phyloP scores from a whole-genome alignment of 1,140 invertebrate species.

The Aleiodes sp. region DNA sequence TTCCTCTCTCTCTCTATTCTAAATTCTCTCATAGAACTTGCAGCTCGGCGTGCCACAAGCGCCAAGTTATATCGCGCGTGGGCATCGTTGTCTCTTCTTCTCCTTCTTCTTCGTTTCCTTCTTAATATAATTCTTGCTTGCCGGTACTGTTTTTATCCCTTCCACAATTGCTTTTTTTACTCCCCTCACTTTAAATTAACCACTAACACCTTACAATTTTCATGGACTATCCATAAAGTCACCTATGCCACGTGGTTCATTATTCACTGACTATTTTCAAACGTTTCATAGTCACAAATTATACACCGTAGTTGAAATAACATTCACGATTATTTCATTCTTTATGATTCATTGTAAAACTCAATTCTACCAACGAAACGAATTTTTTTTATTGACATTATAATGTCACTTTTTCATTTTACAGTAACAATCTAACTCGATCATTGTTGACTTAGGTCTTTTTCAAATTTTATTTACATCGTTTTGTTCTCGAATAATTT shows the following conservation, averaged over 20 bases:
- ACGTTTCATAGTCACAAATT: slow-evolving; percentile 3
- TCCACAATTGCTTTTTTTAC: background rate
- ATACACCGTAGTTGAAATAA: background rate
- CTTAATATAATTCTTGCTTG: background rate
- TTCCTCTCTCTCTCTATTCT: slow-evolving; percentile 16
- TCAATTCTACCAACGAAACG: background rate
- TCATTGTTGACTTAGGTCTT: too few species aligned
- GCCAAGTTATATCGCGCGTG: slow-evolving; percentile 18
- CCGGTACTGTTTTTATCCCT: background rate
- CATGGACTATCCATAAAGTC: slow-evolving; percentile 10
- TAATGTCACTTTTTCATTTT: background rate
- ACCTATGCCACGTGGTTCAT: slow-evolving; percentile 17
- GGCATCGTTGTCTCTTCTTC: slow-evolving; percentile 15
- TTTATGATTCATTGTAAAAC: background rate
- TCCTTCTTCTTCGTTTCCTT: background rate
- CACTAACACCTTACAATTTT: slow-evolving; percentile 7
- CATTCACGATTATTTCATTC: slow-evolving; percentile 14
- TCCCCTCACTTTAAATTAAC: too few species aligned
- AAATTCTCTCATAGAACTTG: slow-evolving; percentile 15
- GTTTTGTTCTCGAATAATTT: background rate
- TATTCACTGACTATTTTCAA: slow-evolving; percentile 12
- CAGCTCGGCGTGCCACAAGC: slow-evolving; percentile 4
- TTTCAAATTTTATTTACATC: too few species aligned
- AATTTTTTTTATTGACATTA: slow-evolving; percentile 4
- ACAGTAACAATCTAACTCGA: too few species aligned